Conservation (phyloP, 2,113 vertebrate species). For the Archilochus colubris region DNA sequence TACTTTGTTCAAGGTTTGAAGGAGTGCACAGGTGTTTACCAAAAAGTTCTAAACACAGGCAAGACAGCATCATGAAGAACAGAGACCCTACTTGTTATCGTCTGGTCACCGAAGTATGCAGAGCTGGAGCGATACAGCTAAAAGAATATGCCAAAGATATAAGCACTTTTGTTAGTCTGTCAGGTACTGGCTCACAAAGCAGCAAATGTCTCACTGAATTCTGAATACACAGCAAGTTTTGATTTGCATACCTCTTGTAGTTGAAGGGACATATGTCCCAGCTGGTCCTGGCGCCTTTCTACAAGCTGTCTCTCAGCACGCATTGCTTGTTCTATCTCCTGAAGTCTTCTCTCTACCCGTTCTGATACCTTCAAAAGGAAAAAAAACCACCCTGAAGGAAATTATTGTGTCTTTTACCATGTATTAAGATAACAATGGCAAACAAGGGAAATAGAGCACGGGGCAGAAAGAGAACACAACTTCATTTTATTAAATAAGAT, state of each 20-base stretch:
- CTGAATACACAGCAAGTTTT: not conserved
- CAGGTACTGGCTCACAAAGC: not conserved
- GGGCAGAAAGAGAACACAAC: not conserved
- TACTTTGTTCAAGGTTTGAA: not conserved
- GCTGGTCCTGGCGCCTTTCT: constrained; percentile 79
- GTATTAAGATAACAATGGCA: not conserved
- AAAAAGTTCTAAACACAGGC: not conserved
- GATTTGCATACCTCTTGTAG: constrained; percentile 84
- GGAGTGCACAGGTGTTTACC: not conserved
- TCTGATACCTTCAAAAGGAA: constrained; percentile 80
- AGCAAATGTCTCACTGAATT: not conserved
- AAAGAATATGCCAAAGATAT: not conserved
- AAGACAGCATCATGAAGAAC: not conserved
- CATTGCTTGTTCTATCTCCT: constrained; percentile 89
- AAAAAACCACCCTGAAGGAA: not conserved
- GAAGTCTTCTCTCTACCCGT: constrained; percentile 87
- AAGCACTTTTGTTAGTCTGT: not conserved
- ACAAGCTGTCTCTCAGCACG: constrained; percentile 74
- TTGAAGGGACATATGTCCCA: constrained; percentile 78
- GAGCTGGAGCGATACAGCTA: not conserved
- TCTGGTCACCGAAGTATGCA: not conserved
- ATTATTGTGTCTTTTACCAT: not conserved
- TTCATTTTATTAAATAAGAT: not conserved
- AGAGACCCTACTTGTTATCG: not conserved
- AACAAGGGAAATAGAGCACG: not conserved